Evolutionary conservation across 2,888 invertebrate species (phyloP), one percentile per base, ranked within the genome.

Genomic region (Drosophila infuscata): DNA sequence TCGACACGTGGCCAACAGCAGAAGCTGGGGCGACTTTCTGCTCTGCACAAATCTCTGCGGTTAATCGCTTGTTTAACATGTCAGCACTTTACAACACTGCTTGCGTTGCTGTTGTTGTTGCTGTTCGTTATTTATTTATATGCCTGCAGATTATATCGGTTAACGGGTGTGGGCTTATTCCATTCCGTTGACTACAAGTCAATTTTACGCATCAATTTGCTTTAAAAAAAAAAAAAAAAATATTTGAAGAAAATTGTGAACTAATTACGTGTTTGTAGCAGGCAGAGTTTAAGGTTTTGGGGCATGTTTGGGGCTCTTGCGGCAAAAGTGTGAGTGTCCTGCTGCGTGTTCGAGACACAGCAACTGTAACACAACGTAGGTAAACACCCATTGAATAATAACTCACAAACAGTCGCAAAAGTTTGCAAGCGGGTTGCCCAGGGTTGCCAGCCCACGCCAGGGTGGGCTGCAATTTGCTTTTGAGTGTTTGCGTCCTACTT

Each of bases 371-470:
- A 75, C 54, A 69, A 56, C 60, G 66, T 49, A 74, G 70, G 70
- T 74, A 82, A 74, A 82, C 82, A 83, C 81, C 79, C 84, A 83
- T 82, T 72, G 74, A 80, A 87, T 82, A 92, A 92, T 92, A 92
- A 92, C 88, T 92, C 92, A 92, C 90, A 92, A 91, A 92, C 92
- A 92, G 92, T 81, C 71, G 70, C 83, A 69, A 74, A 64, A 64
- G 60, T 70, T 60, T 30, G 32, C 53, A 36, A 60, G 63, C 41
- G 43, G 51, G 20, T 25, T 25, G 20, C 35, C 29, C 54, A 54
- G 69, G 38, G 65, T 9, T 36, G 64, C 46, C 64, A 69, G 64
- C 36, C 54, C 54, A 54, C 53, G 71, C 35, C 64, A 58, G 62
- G 62, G 67, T 69, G 69, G 69, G 43, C 74, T 78, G 85, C 85